Conservation (phyloP, 2,113 vertebrate species). For the Hypomesus transpacificus region DNA sequence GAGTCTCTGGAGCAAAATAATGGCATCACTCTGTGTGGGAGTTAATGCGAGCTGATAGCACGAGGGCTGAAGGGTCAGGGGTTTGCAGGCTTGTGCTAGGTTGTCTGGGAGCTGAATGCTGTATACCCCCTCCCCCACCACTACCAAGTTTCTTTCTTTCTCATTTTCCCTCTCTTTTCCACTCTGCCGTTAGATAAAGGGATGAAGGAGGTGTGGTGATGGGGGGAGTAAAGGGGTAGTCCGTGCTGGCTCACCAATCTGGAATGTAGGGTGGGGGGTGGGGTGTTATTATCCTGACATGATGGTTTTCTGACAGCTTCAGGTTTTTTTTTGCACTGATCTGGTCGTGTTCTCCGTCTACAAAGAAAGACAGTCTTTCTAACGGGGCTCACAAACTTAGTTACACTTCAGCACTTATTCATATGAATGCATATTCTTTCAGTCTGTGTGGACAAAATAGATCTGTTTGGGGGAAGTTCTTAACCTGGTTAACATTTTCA, state of each 20-base stretch:
- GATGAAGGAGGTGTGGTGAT: conserved; percentile 37
- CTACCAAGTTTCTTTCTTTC: background rate
- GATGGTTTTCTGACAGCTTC: conserved; percentile 38
- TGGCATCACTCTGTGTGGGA: conserved; percentile 79
- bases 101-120: conserved; percentile 87
- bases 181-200: conserved; percentile 10
- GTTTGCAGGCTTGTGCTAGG: conserved; percentile 69
- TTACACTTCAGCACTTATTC: no score
- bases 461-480: no score
- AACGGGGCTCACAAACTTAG: no score
- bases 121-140: background rate
- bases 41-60: conserved; percentile 88
- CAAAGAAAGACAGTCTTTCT: no score
- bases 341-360: no score
- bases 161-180: background rate
- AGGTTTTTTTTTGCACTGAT: background rate
- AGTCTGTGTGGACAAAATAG: no score
- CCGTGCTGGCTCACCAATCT: conserved; percentile 22
- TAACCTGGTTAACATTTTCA: no score
- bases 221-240: conserved; percentile 41
- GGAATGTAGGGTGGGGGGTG: conserved; percentile 46
- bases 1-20: conserved; percentile 86
- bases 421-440: no score
- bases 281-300: conserved; percentile 46
- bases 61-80: conserved; percentile 77